Percentiles rank a stretch among this genome's conserved stretches.
phyloP scores from a whole-genome alignment of 2,113 vertebrate genomes.

The Mesoclemmys tuberculata region DNA sequence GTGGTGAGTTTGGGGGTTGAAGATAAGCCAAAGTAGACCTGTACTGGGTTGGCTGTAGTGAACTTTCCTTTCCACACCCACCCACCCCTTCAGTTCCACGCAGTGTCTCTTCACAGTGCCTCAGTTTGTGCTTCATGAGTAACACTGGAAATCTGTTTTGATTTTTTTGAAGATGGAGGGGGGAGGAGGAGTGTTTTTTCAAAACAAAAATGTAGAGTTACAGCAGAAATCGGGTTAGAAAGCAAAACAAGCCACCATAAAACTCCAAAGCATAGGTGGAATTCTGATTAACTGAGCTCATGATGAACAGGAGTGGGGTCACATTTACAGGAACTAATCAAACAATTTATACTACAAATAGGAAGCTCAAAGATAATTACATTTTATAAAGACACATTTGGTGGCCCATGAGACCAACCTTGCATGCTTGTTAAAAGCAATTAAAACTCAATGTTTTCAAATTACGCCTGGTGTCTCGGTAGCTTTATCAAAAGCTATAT shows the following conservation, averaged over 20 bases:
- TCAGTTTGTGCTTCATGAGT: neutral
- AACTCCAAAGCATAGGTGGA: neutral
- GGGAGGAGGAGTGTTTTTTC: neutral
- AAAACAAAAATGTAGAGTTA: neutral
- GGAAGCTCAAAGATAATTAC: neutral
- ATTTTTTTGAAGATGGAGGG: neutral
- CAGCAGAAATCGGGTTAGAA: neutral
- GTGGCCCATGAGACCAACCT: neutral
- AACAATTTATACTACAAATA: neutral
- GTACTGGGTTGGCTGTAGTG: neutral
- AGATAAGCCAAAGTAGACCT: neutral
- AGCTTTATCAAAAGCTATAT: constrained; percentile 47
- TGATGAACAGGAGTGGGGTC: neutral
- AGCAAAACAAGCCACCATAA: neutral
- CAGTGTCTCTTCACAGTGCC: neutral
- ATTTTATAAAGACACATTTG: neutral
- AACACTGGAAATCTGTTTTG: neutral
- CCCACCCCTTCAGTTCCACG: neutral
- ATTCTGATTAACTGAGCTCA: neutral
- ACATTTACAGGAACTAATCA: neutral
- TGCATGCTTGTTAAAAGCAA: constrained; percentile 36
- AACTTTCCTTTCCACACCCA: neutral
- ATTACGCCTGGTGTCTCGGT: constrained; percentile 41
- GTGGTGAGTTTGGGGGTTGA: neutral
- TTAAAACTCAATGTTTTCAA: constrained; percentile 45